A percentile compares a stretch with the other conserved stretches of the same genome.
phyloP scores from a whole-genome alignment of 2,888 invertebrate species.

The Dendrolimus pini region DNA sequence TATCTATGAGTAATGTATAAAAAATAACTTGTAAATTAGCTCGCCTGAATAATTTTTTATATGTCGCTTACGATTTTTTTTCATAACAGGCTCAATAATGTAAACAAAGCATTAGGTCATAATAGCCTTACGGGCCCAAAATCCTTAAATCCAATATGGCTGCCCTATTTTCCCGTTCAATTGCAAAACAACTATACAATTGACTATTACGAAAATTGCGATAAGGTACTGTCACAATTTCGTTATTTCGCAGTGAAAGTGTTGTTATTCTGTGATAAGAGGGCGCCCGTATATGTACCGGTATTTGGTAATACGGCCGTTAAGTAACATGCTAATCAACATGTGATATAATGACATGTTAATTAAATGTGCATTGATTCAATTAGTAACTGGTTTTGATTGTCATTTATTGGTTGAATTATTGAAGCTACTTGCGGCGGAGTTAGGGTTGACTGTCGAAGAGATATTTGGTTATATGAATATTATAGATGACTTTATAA shows the following conservation, averaged over 20 bases:
- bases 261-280: constrained; percentile 20
- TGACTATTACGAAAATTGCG: constrained; percentile 9
- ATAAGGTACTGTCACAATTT: constrained; percentile 17
- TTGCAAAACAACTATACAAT: not conserved
- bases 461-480: no score
- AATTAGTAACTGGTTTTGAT: not conserved
- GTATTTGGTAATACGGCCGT: constrained; percentile 3
- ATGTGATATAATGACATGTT: not conserved
- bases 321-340: not conserved
- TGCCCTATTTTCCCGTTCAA: constrained; percentile 10
- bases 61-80: no score
- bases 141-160: constrained; percentile 8
- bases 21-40: no score
- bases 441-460: no score
- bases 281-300: constrained; percentile 15
- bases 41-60: no score
- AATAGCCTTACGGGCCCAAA: not conserved
- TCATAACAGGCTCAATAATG: constrained; percentile 3
- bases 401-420: not conserved
- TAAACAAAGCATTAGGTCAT: constrained; percentile 6
- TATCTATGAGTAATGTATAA: no score
- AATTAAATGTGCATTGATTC: not conserved
- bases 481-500: no score
- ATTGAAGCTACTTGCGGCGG: not conserved
- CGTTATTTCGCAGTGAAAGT: constrained; percentile 33